A percentile compares a stretch with the other conserved stretches of the same genome.
Evolutionary conservation across 2,113 vertebrate species (phyloP).

Genomic region (Chinchilla lanigera): DNA sequence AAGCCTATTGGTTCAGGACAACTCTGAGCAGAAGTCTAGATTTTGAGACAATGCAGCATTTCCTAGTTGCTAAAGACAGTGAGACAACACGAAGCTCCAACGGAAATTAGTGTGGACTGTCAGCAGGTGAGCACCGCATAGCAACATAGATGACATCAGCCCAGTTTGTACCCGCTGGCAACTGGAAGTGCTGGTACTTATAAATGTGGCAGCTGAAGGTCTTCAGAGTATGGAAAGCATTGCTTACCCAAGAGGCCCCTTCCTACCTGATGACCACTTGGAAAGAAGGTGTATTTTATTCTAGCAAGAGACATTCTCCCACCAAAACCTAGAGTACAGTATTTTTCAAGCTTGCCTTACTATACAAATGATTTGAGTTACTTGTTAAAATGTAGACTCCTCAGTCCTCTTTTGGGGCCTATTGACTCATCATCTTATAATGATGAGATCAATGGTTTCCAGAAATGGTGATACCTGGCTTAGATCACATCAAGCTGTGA

Average conservation of each 20-base stretch:
- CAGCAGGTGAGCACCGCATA: not conserved
- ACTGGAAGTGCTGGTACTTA: too few species aligned
- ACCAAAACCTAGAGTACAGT: not conserved
- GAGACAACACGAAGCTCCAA: fast-evolving
- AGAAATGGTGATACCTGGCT: too few species aligned
- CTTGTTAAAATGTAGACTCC: not conserved
- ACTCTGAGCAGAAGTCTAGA: not conserved
- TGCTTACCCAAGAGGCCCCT: not conserved
- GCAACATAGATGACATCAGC: fast-evolving
- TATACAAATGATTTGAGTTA: not conserved
- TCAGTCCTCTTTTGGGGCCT: not conserved
- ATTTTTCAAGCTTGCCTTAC: not conserved
- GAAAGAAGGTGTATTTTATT: not conserved
- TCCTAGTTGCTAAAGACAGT: not conserved
- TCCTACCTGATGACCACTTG: too few species aligned
- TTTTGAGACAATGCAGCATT: not conserved
- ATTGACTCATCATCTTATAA: not conserved
- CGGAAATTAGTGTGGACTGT: not conserved
- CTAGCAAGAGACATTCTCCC: too few species aligned
- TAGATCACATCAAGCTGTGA: not conserved
- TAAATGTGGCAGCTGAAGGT: fast-evolving
- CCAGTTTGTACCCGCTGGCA: fast-evolving
- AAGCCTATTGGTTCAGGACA: fast-evolving
- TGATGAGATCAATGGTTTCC: not conserved
- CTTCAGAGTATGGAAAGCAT: not conserved